These are phyloP conservation scores for Morinoia aosen DNA, from an alignment of 2,888 invertebrate species.

Conservation along the genomic window DNA sequence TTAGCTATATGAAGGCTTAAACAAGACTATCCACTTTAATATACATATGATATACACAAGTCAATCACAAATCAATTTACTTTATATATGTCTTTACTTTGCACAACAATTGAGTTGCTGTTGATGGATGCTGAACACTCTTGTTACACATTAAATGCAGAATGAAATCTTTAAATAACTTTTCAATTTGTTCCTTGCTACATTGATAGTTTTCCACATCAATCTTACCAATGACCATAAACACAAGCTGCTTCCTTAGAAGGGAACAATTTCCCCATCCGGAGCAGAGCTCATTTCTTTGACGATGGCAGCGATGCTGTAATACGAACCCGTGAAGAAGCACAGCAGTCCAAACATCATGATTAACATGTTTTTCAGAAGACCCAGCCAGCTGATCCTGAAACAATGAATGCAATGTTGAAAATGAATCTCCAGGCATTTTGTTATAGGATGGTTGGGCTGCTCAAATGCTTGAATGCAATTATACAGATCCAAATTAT, in stretches of 20 bases:
- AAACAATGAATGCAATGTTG: constrained; percentile 39
- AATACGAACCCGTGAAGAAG: constrained; percentile 86
- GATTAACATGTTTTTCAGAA: constrained; percentile 60
- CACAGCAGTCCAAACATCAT: constrained; percentile 83
- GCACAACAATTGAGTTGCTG: neutral
- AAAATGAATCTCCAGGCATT: neutral
- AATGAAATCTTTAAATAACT: neutral
- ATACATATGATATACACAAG: neutral
- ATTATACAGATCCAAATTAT: neutral
- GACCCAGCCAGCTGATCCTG: constrained; percentile 59
- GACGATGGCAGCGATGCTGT: constrained; percentile 81
- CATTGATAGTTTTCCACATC: neutral
- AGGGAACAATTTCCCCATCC: neutral
- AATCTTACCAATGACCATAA: neutral
- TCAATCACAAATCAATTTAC: neutral
- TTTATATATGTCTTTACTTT: neutral
- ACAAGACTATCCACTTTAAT: neutral
- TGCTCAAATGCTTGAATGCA: neutral
- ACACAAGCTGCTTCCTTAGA: neutral
- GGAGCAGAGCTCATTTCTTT: constrained; percentile 57
- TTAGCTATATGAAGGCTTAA: neutral
- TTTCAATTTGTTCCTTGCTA: neutral
- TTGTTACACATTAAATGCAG: neutral
- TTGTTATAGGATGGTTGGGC: neutral
- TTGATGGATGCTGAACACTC: neutral